Evolutionary conservation across 2,888 invertebrate species (phyloP), one percentile per base, ranked within the genome.

Genomic region (Cheilosia variabilis): DNA sequence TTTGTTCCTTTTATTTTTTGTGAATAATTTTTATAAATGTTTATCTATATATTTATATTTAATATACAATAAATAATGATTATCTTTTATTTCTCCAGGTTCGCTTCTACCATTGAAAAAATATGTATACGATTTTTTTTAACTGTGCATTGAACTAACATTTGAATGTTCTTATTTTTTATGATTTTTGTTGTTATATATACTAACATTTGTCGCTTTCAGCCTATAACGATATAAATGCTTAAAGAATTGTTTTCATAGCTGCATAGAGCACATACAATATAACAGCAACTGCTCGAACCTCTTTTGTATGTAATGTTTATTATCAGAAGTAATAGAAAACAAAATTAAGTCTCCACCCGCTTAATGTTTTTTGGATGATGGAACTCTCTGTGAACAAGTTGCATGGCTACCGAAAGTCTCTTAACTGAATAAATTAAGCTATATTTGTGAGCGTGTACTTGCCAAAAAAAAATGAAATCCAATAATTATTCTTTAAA

Each of bases 21-120:
- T 75, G 78, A 69, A 60, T 76, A 73, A 81, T 79, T 76, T 57
- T 53, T 50, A 79, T 69, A 45, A 75, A 83, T 77, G 68, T 62
- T 83, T 78, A 69, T 66, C 17, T 24, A 71, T 62, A 37, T 62
- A 75, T 45, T 71, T 77, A 83, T 69, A 87, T 87, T 77, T 88
- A 84, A 86, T 81, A 84, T 80, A 87, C 55, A 87, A 88, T 81
- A 86, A 86, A 88, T 88, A 84, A 88, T 88, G 88, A 83, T 87
- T 87, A 62, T 87, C 88, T 89, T 89, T 87, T 87, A 76, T 88
- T 89, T 89, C 89, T 89, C 89, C 89, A 89, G 89, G 89, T 89
- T 88, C 88, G 88, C 88, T 89, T 89, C 89, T 88, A 88, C 88
- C 88, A 87, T 88, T 87, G 68, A 87, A 77, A 72, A 87, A 88